Percentiles rank a stretch among this genome's conserved stretches.
Evolutionary conservation across 2,797 vertebrate species (phyloP).

Genomic region (Notamacropus eugenii): DNA sequence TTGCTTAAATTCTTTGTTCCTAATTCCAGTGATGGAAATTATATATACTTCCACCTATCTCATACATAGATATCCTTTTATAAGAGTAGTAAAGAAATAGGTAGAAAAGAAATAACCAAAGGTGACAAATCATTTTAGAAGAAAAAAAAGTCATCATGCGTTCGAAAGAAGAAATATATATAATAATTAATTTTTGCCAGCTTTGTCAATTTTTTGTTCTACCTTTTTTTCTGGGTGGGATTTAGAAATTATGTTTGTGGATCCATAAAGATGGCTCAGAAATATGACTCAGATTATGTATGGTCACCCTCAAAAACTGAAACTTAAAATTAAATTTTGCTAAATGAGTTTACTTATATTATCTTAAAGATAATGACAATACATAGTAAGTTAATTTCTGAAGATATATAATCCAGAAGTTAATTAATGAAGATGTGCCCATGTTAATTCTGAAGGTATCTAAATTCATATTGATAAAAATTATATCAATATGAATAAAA

Average conservation of each 20-base stretch:
- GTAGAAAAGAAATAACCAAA: slow-evolving; percentile 53
- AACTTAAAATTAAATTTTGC: slow-evolving; percentile 5
- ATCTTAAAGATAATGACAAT: slow-evolving; percentile 12
- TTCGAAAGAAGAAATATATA: slow-evolving; percentile 72
- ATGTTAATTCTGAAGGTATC: too few species aligned
- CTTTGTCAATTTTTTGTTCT: slow-evolving; percentile 44
- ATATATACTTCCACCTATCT: slow-evolving; percentile 51
- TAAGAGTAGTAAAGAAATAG: slow-evolving; percentile 52
- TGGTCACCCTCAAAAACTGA: slow-evolving; percentile 2
- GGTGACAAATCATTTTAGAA: slow-evolving; percentile 67
- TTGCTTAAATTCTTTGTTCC: not conserved
- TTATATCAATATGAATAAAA: slow-evolving; percentile 36
- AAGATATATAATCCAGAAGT: not conserved
- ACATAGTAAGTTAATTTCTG: not conserved
- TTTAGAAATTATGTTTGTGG: slow-evolving; percentile 68
- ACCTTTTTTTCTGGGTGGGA: slow-evolving; percentile 44
- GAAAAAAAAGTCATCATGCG: slow-evolving; percentile 69
- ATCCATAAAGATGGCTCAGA: not conserved
- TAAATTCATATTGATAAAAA: slow-evolving; percentile 50
- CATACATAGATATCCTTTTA: slow-evolving; percentile 62
- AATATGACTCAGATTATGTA: not conserved
- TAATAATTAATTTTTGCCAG: not conserved
- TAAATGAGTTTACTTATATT: not conserved
- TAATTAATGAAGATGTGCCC: too few species aligned
- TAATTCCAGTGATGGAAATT: slow-evolving; percentile 56